Evolutionary conservation across 2,113 vertebrate genomes (phyloP).

Genomic region (Pterocles orientalis): DNA sequence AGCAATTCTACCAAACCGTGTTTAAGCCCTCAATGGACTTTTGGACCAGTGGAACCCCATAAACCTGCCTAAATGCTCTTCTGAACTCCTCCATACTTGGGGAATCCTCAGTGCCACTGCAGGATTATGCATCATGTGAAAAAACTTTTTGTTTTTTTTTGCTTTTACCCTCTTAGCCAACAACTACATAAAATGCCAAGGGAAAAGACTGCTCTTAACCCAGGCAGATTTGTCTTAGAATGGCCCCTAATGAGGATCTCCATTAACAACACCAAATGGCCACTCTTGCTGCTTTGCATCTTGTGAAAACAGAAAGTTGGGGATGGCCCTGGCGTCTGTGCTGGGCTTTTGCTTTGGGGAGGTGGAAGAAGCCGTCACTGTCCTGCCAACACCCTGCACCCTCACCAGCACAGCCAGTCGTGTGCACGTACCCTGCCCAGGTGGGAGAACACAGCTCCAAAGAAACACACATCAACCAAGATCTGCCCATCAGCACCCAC

Average conservation of each 20-base stretch:
- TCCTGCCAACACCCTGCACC: not conserved
- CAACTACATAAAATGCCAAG: not conserved
- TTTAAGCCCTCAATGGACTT: not conserved
- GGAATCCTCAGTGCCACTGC: not conserved
- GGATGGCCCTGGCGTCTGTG: not conserved
- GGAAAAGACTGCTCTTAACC: not conserved
- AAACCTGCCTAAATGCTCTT: not conserved
- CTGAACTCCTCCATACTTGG: not conserved
- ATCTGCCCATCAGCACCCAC: not conserved
- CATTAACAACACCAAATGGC: not conserved
- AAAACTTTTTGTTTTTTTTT: not conserved
- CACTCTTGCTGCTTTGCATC: not conserved
- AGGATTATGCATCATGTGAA: not conserved
- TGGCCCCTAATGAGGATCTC: not conserved
- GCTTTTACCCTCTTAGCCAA: not conserved
- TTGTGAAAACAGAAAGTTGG: not conserved
- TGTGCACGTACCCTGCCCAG: too few species aligned
- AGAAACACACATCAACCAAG: not conserved
- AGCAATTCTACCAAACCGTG: fast-evolving
- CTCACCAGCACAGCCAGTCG: not conserved
- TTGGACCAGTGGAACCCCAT: not conserved
- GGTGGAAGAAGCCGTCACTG: not conserved
- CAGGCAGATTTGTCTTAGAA: not conserved
- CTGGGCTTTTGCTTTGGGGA: not conserved
- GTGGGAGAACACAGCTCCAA: not conserved